Percentiles rank a stretch among this genome's conserved stretches.
Conservation (phyloP, 2,888 invertebrate genomes). For the Chelonus formosanus region DNA sequence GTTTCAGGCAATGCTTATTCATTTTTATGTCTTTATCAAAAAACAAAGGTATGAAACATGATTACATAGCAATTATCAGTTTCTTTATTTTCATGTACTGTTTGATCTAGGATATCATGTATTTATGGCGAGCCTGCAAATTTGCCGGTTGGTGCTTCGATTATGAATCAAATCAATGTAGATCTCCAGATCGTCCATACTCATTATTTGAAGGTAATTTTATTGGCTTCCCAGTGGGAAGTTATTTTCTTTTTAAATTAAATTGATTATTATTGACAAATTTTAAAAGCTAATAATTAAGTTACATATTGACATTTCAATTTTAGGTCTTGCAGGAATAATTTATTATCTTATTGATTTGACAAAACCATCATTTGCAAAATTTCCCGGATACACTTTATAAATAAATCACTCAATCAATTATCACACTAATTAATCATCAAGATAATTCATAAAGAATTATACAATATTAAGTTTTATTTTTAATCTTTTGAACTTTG, state of each 20-base stretch:
- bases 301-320: neutral
- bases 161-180: constrained; percentile 72
- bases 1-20: constrained; percentile 88
- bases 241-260: neutral
- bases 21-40: constrained; percentile 80
- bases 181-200: constrained; percentile 79
- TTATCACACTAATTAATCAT: too few relatives aligned
- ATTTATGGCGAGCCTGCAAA: constrained; percentile 79
- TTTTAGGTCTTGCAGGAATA: constrained; percentile 74
- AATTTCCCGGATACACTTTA: constrained; percentile 78
- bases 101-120: constrained; percentile 69
- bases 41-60: constrained; percentile 70
- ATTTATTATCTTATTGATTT: constrained; percentile 80
- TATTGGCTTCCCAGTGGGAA: too few relatives aligned
- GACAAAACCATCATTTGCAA: constrained; percentile 71
- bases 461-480: too few relatives aligned
- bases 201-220: constrained; percentile 82
- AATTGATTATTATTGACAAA: too few relatives aligned
- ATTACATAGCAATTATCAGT: too few relatives aligned
- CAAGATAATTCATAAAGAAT: too few relatives aligned
- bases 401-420: constrained; percentile 47
- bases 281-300: neutral
- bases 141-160: constrained; percentile 85
- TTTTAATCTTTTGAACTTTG: too few relatives aligned
- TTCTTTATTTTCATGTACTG: constrained; percentile 6